phyloP scores from a whole-genome alignment of 2,888 invertebrate genomes.

The Chrysomela aeneicollis region DNA sequence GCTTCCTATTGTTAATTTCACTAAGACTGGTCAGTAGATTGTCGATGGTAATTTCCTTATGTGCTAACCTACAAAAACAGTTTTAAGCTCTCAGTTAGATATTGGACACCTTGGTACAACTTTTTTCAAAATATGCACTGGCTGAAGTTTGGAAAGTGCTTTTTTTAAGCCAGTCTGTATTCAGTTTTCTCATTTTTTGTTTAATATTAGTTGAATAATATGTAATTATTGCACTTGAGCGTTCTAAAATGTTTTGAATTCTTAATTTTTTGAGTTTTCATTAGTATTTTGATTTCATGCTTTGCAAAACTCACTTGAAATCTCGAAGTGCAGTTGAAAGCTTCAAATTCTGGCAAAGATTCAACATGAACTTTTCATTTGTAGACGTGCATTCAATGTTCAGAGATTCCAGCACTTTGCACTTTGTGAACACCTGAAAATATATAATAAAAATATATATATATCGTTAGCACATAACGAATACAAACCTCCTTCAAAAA shows the following conservation, averaged over 20 bases:
- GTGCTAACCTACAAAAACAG: constrained; percentile 27
- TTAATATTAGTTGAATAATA: not conserved
- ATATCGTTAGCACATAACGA: not conserved
- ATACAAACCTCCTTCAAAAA: constrained; percentile 28
- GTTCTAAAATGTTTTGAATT: not conserved
- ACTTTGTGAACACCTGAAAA: constrained; percentile 31
- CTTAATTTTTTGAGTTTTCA: not conserved
- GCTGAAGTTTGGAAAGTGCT: not conserved
- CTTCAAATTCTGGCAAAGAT: constrained; percentile 29
- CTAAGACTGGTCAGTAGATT: constrained; percentile 24
- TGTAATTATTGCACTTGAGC: not conserved
- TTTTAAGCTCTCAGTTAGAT: not conserved
- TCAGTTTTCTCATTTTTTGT: not conserved
- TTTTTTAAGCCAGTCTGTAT: not conserved
- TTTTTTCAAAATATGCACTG: not conserved
- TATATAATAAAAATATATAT: not conserved
- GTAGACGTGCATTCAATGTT: constrained; percentile 20
- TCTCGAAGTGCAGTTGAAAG: constrained; percentile 21
- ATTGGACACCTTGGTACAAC: not conserved
- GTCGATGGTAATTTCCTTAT: constrained; percentile 21
- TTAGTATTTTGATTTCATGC: not conserved
- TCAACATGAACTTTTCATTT: constrained; percentile 30
- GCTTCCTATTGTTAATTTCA: constrained; percentile 17
- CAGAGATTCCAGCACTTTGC: constrained; percentile 22
- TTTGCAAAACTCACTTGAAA: constrained; percentile 20